Conservation (phyloP, 2,888 invertebrate species). For the Bembecia ichneumoniformis region DNA sequence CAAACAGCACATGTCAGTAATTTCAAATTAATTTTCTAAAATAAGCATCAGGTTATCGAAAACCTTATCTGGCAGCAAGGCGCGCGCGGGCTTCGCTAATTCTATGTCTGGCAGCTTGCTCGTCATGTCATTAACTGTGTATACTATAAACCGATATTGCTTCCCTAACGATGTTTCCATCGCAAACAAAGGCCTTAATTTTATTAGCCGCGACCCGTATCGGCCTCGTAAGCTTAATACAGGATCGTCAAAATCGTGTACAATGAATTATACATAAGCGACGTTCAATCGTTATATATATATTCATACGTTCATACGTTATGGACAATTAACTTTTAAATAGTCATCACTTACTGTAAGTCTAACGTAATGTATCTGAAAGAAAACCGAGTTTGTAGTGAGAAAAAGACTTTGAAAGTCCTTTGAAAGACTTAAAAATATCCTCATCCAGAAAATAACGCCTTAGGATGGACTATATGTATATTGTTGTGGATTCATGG, state of each 20-base stretch:
- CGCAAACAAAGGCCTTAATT: slow-evolving; percentile 46
- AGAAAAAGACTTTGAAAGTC: too few relatives aligned
- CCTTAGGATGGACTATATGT: too few relatives aligned
- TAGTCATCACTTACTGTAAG: too few relatives aligned
- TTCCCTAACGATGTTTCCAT: slow-evolving; percentile 42
- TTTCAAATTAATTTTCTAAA: too few relatives aligned
- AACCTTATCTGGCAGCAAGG: not conserved
- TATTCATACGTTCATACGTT: not conserved
- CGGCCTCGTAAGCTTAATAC: slow-evolving; percentile 15
- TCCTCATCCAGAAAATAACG: too few relatives aligned
- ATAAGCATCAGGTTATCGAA: not conserved
- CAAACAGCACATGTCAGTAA: too few relatives aligned
- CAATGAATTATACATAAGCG: not conserved
- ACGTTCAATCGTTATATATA: not conserved
- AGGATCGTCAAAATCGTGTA: not conserved
- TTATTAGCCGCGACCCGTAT: slow-evolving; percentile 40
- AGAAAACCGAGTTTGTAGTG: too few relatives aligned
- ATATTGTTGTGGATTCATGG: too few relatives aligned
- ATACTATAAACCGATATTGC: slow-evolving; percentile 26
- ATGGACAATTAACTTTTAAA: not conserved
- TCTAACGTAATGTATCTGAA: too few relatives aligned
- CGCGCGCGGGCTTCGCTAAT: too few relatives aligned
- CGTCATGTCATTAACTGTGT: not conserved
- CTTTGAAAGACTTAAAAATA: too few relatives aligned
- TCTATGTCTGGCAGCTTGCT: not conserved